Evolutionary conservation across 2,888 invertebrate genomes (phyloP), one percentile per base, ranked within the genome.

Genomic region (Drosophila borealis): DNA sequence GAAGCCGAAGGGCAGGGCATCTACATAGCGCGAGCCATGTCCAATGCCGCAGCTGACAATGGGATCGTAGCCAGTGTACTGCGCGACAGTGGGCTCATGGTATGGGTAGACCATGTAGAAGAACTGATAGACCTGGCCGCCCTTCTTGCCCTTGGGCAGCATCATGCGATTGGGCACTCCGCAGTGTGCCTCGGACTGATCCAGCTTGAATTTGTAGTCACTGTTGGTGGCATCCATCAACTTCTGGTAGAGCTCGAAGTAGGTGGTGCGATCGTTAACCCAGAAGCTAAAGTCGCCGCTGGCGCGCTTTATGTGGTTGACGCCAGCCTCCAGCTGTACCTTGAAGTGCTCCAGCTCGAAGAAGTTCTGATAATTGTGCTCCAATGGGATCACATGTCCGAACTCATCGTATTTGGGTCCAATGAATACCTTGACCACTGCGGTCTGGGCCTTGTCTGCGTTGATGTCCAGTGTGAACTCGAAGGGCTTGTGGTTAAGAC

Each of bases 391-490:
- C 29, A 93, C 89, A 44, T 93, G 93, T 48, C 94, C 94, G 41
- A 93, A 88, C 64, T 94, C 91, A 85, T 96, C 95, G 82, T 93
- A 93, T 90, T 96, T 95, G 1, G 96, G 96, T 88, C 95, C 96
- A 74, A 96, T 92, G 93, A 94, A 96, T 0, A 96, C 92, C 80
- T 95, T 94, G 4, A 96, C 94, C 4, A 95, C 93, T 57, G 94
- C 94, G 71, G 94, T 93, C 25, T 93, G 93, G n/a, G 93, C 91
- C 83, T 95, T 94, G 87, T 95, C 94, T 17, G 95, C 94, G 49
- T 91, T 86, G 3, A 95, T 92, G 53, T 94, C 94, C 48, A 95
- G 59, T 33, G 93, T 93, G 64, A 94, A 93, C 78, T 93, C 94
- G 93, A 95, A 95, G 25, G 94, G 94, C 59, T 95, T 93, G 92